Evolutionary conservation across 2,113 vertebrate genomes (phyloP).

Genomic region (Scytalopus superciliaris): DNA sequence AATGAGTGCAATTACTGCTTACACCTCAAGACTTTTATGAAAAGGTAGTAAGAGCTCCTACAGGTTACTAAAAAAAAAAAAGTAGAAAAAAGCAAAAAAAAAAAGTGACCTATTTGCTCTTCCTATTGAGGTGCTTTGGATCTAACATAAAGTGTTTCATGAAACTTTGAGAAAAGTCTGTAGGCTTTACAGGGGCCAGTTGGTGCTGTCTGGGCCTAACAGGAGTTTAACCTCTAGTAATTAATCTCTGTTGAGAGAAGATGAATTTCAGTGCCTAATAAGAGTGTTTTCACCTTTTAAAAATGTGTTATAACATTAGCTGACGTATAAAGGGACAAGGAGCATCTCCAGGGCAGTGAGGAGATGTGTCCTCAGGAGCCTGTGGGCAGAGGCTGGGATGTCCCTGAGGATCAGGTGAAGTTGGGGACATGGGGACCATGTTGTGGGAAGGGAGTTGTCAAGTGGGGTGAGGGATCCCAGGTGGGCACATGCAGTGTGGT

Average conservation of each 20-base stretch:
- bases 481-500: no score
- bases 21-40: background rate
- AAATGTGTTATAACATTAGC: background rate
- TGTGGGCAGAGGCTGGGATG: background rate
- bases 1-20: background rate
- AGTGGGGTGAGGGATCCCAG: background rate
- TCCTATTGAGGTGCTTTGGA: background rate
- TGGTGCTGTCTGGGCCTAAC: background rate
- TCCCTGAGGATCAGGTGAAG: background rate
- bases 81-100: background rate
- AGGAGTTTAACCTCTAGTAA: background rate
- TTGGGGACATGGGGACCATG: fast-evolving
- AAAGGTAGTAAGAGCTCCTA: background rate
- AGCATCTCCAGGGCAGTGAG: background rate
- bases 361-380: background rate
- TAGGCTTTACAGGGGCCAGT: background rate
- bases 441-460: background rate
- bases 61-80: background rate
- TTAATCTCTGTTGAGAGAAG: background rate
- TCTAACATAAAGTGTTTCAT: background rate
- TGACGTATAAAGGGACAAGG: background rate
- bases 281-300: background rate
- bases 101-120: background rate
- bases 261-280: background rate
- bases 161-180: background rate